These are phyloP conservation scores for Ormyrus pomaceus DNA, from an alignment of 2,888 invertebrate species.

Conservation along the genomic window DNA sequence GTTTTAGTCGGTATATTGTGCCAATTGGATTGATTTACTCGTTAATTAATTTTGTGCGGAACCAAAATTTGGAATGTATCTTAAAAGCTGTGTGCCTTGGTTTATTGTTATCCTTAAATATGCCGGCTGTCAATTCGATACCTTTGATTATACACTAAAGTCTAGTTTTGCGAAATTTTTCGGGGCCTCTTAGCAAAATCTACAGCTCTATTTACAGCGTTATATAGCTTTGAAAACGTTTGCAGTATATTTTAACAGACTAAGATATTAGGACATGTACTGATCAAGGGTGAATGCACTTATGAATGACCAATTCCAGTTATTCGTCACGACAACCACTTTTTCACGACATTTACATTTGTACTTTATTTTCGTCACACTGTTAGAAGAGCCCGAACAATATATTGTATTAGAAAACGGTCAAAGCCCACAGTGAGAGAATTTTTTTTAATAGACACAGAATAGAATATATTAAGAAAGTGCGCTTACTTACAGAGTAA, in stretches of 20 bases:
- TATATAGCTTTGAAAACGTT: not conserved
- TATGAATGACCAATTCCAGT: slow-evolving; percentile 49
- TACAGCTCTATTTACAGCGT: slow-evolving; percentile 41
- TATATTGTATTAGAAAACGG: not conserved
- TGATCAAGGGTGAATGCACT: slow-evolving; percentile 52
- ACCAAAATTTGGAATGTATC: not conserved
- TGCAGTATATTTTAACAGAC: not conserved
- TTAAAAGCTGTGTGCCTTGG: not conserved
- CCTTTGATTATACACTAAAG: not conserved
- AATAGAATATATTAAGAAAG: slow-evolving; percentile 8
- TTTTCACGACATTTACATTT: slow-evolving; percentile 35
- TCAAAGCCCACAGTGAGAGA: slow-evolving; percentile 35
- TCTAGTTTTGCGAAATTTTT: not conserved
- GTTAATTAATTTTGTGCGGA: not conserved
- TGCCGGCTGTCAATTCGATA: not conserved
- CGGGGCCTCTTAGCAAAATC: slow-evolving; percentile 12
- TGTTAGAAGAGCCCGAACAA: slow-evolving; percentile 15
- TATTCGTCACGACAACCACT: slow-evolving; percentile 19
- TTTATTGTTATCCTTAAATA: slow-evolving; percentile 7
- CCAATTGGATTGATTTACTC: slow-evolving; percentile 43
- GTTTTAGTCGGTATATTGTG: not conserved
- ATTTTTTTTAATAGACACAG: slow-evolving; percentile 10
- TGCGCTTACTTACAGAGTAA: slow-evolving; percentile 38
- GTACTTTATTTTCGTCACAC: not conserved
- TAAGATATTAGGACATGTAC: slow-evolving; percentile 4